Percentiles rank a stretch among this genome's conserved stretches.
Evolutionary conservation across 2,888 invertebrate genomes (phyloP).

Genomic region (Nematopogon swammerdamellus): DNA sequence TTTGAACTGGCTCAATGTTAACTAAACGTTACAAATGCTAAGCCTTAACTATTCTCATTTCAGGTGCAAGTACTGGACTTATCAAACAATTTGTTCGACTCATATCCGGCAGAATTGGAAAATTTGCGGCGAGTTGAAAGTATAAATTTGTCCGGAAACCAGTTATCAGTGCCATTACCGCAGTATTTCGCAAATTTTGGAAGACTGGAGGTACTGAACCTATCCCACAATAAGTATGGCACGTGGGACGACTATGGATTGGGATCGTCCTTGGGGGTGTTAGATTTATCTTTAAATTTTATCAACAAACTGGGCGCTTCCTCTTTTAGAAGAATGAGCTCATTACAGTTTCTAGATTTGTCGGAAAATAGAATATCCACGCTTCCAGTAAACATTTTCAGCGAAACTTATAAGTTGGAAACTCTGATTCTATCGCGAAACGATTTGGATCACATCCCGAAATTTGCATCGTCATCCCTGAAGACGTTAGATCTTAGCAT

Average conservation of each 20-base stretch:
- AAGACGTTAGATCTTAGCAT: constrained; percentile 56
- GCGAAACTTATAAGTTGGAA: constrained; percentile 51
- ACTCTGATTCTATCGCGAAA: constrained; percentile 64
- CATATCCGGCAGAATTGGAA: constrained; percentile 51
- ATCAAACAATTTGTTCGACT: constrained; percentile 58
- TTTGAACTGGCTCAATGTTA: too few relatives aligned
- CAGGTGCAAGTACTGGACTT: constrained; percentile 64
- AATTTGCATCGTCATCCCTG: constrained; percentile 55
- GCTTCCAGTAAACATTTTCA: constrained; percentile 55
- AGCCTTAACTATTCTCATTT: constrained; percentile 19
- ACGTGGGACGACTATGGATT: constrained; percentile 28
- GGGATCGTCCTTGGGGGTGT: constrained; percentile 34
- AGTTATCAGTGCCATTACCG: constrained; percentile 39
- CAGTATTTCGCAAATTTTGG: constrained; percentile 41
- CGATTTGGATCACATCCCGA: constrained; percentile 56
- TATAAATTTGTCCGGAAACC: constrained; percentile 48
- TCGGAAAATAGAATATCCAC: constrained; percentile 64
- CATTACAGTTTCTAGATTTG: constrained; percentile 60
- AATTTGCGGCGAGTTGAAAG: constrained; percentile 45
- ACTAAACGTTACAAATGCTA: too few relatives aligned
- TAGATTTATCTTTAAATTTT: constrained; percentile 68
- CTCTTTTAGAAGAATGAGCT: constrained; percentile 55
- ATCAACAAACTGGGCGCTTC: constrained; percentile 56
- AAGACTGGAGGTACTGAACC: constrained; percentile 51
- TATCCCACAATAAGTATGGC: constrained; percentile 55